Evolutionary conservation across 2,113 vertebrate species (phyloP).

Genomic region (Brachyistius frenatus): DNA sequence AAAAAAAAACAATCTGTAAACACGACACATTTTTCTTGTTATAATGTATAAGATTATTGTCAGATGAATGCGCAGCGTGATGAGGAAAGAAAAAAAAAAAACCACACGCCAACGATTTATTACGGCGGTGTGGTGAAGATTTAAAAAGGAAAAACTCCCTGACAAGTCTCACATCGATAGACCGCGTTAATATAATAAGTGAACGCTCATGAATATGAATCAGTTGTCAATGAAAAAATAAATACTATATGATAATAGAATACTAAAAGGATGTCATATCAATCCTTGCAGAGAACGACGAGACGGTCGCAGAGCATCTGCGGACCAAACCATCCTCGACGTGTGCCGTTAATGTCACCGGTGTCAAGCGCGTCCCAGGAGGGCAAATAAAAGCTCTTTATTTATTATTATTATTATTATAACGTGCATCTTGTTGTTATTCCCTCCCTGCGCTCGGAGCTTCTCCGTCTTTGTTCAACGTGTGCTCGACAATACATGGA

Average conservation of each 20-base stretch:
- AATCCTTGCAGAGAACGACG: neutral
- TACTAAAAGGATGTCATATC: too few species aligned
- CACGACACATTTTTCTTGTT: too few species aligned
- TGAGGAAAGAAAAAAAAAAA: too few species aligned
- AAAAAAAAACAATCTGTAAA: too few species aligned
- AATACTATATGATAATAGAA: neutral
- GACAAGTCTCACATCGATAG: too few species aligned
- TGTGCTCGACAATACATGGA: neutral
- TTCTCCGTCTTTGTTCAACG: neutral
- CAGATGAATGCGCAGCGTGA: too few species aligned
- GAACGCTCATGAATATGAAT: too few species aligned
- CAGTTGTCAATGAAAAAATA: neutral
- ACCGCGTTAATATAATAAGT: too few species aligned
- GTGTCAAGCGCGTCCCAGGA: neutral
- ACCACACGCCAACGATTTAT: too few species aligned
- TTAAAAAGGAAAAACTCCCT: too few species aligned
- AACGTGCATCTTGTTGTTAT: conserved; percentile 7
- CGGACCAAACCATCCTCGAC: neutral
- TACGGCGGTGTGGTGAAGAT: too few species aligned
- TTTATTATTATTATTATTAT: conserved; percentile 11
- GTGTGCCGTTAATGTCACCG: neutral
- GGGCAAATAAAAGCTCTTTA: neutral
- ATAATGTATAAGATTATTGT: too few species aligned
- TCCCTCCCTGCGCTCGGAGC: neutral
- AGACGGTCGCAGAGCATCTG: neutral